These are phyloP conservation scores for Axis porcinus DNA, from an alignment of 2,113 vertebrate species.

Conservation along the genomic window DNA sequence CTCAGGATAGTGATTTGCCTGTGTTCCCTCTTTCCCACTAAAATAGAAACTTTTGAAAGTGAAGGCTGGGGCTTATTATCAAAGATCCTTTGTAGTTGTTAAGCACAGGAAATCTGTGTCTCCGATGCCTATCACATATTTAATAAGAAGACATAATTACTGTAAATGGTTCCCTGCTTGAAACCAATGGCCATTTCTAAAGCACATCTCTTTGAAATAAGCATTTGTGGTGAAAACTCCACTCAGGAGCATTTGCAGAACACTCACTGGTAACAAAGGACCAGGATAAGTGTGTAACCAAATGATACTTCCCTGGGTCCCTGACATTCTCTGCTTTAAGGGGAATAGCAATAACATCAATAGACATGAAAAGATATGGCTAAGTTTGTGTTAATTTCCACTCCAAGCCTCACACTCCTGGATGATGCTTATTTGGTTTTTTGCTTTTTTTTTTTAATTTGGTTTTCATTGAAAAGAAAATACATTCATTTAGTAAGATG, in stretches of 20 bases:
- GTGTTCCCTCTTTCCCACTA: constrained; percentile 45
- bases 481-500: background rate
- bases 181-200: constrained; percentile 31
- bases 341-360: background rate
- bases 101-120: constrained; percentile 54
- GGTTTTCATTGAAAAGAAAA: constrained; percentile 33
- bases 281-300: background rate
- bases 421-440: background rate
- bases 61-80: constrained; percentile 41
- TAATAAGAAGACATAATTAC: constrained; percentile 61
- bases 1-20: constrained; percentile 37
- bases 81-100: constrained; percentile 68
- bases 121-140: constrained; percentile 48
- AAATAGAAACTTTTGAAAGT: constrained; percentile 57
- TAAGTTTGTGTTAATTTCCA: background rate
- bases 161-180: constrained; percentile 38
- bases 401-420: background rate
- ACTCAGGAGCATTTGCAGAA: constrained; percentile 10
- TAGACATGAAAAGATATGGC: background rate
- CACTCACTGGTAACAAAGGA: background rate
- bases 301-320: background rate
- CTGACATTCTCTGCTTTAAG: background rate
- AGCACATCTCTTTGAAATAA: constrained; percentile 44
- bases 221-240: constrained; percentile 14
- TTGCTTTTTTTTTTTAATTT: background rate